Evolutionary conservation across 2,113 vertebrate genomes (phyloP), one percentile per base, ranked within the genome.

Genomic region (Hippocampus abdominalis): DNA sequence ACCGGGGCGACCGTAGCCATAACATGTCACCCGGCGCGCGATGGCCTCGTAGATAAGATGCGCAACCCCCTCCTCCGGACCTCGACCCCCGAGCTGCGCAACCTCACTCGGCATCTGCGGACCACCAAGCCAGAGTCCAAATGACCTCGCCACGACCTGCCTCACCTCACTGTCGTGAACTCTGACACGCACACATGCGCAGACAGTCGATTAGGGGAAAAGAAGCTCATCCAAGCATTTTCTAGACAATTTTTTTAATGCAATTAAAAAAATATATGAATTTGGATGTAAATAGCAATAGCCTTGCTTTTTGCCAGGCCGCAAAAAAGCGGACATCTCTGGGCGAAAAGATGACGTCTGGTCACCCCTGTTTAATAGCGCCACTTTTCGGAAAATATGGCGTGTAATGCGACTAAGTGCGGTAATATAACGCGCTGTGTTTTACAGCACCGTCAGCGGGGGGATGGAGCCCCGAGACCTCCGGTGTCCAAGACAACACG

Each of bases 1-100:
- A 7, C 48, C 2, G 48, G 6, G 8, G 20, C 2, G 6, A 3
- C 49, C 81, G 83, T 83, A 90, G 87, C 70, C 90, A 90, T 82
- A 92, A 90, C 90, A 89, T 84, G 78, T 86, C 84, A 76, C 67
- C 72, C 66, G 53, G 76, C 70, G 83, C 62, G 72, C 4, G 82
- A 89, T 89, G 81, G 77, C 23, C 66, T 61, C 62, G 36, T 74
- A 10, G 82, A 87, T 88, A 88, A 87, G 82, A 81, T 53, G 0
- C 51, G 21, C n/a, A 10, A 21, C 51, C 9, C 12, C 44, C 15
- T 21, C 81, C 8, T 74, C 46, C 73, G 63, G 39, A 8, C 70
- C 49, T n/a, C 71, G 64, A 66, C 64, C 80, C 80, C 44, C 36
- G 0, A 64, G 53, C 59, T 75, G 78, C 60, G 78, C 74, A 36